Evolutionary conservation across 2,797 vertebrate genomes (phyloP), one percentile per base, ranked within the genome.

Genomic region (Rhinophrynus dorsalis): DNA sequence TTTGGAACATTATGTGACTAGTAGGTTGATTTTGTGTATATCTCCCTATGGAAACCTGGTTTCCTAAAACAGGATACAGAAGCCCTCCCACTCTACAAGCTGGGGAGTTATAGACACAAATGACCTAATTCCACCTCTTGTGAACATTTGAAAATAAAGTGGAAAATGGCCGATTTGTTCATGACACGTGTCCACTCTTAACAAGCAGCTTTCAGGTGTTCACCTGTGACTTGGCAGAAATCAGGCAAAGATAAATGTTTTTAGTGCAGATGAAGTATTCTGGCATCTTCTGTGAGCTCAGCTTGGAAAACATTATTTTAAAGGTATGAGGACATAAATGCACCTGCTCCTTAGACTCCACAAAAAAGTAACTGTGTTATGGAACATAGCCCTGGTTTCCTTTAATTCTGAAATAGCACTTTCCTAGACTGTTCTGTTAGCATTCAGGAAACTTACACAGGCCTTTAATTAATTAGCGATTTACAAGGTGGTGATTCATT

Each of bases 221-320:
- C 47, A 56, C 63, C 51, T 67, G 63, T 44, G 51, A 45, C 37
- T 42, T 67, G 63, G 63, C 63, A 67, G 38, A 67, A 52, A 44
- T 33, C 13, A 33, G 3, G 24, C 35, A 15, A 67, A 56, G 9
- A 56, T 21, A 23, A 67, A 33, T 55, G 50, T 66, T 66, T 56
- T 33, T 8, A 32, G 12, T 67, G 26, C 27, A 67, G 29, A 67
- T 26, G 40, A 67, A 66, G 21, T 32, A 66, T n/a, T 44, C 15
- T 55, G 63, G 40, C 63, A 66, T 32, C 55, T 58, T 6, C 35
- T 32, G 38, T 67, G 50, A 55, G 50, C 63, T 55, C 63, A 66
- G 21, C 48, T 32, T 42, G 51, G 51, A 56, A 67, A 67, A 67
- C 51, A 45, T 56, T 27, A 67, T n/a, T 67, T 44, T 18, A 27